Conservation (phyloP, 2,797 vertebrate species). For the Nyctalus aviator region DNA sequence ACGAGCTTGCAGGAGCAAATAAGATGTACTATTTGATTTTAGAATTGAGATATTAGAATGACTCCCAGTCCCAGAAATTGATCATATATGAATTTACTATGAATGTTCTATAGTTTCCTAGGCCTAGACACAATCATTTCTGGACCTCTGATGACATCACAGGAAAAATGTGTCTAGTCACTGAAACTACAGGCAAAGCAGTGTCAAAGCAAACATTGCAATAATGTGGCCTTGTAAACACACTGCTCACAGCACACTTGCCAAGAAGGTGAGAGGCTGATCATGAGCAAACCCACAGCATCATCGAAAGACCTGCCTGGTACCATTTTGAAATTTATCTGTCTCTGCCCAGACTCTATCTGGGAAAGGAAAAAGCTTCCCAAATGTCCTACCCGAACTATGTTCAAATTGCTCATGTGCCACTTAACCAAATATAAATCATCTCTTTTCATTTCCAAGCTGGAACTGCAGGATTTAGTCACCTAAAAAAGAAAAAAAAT, state of each 20-base stretch:
- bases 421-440: neutral
- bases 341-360: neutral
- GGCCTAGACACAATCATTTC: neutral
- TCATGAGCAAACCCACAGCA: neutral
- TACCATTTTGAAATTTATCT: neutral
- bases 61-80: neutral
- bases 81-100: neutral
- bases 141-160: neutral
- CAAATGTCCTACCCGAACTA: neutral
- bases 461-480: neutral
- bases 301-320: rapidly evolving
- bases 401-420: neutral
- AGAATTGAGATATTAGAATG: neutral
- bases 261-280: neutral
- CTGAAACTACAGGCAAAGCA: neutral
- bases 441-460: neutral
- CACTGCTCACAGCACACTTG: neutral
- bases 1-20: neutral
- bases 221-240: neutral
- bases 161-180: neutral
- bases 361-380: neutral
- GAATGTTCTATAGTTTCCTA: neutral
- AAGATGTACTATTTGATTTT: neutral
- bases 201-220: neutral
- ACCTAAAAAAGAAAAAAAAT: neutral